phyloP scores from a whole-genome alignment of 1,140 invertebrate genomes.

The Phymastichus coffea region DNA sequence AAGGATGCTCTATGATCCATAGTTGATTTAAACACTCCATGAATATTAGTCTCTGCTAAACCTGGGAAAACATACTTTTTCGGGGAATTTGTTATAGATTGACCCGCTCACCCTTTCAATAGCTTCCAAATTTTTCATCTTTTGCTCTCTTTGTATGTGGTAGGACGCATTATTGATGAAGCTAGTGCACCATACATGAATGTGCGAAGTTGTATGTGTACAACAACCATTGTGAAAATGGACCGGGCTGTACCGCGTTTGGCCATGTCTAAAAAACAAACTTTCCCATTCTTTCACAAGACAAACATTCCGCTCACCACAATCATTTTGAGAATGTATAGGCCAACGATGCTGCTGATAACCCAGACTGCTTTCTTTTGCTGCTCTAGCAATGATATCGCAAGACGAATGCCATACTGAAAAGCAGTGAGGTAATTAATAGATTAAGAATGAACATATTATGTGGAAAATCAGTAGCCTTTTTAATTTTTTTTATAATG shows the following conservation, averaged over 20 bases:
- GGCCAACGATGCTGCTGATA: slow-evolving; percentile 23
- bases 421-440: slow-evolving; percentile 50
- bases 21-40: background rate
- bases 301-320: slow-evolving; percentile 19
- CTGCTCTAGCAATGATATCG: slow-evolving; percentile 33
- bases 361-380: slow-evolving; percentile 19
- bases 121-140: background rate
- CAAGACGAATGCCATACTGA: slow-evolving; percentile 42
- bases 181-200: background rate
- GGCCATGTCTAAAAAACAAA: slow-evolving; percentile 4
- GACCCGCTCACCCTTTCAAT: slow-evolving; percentile 10
- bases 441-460: slow-evolving; percentile 32
- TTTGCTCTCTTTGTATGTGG: background rate
- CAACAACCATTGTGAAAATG: background rate
- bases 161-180: slow-evolving; percentile 1
- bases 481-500: slow-evolving; percentile 20
- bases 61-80: slow-evolving; percentile 9
- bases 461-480: slow-evolving; percentile 34
- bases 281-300: background rate
- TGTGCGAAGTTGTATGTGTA: slow-evolving; percentile 4
- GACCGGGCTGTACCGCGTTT: slow-evolving; percentile 1
- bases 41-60: background rate
- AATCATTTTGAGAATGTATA: slow-evolving; percentile 9
- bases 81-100: background rate
- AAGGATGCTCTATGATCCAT: background rate